Evolutionary conservation across 1,140 invertebrate species (phyloP).

Genomic region (Apis dorsata): DNA sequence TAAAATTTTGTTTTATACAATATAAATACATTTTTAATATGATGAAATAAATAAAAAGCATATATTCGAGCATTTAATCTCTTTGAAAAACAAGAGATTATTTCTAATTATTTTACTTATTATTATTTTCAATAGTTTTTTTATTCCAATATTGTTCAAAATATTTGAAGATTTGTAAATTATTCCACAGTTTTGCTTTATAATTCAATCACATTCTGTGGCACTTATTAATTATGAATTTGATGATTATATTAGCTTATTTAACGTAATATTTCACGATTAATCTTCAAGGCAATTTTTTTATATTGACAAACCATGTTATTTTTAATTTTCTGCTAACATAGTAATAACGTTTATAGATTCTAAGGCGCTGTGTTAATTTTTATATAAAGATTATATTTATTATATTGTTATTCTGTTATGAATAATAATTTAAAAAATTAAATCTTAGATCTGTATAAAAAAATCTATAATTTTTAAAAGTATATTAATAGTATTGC

Average conservation of each 20-base stretch:
- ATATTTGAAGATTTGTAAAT: slow-evolving; percentile 20
- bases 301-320: slow-evolving; percentile 17
- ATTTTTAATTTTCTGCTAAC: slow-evolving; percentile 24
- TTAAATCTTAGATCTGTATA: neutral
- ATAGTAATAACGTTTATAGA: slow-evolving; percentile 9
- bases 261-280: slow-evolving; percentile 6
- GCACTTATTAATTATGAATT: slow-evolving; percentile 21
- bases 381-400: slow-evolving; percentile 20
- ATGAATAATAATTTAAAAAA: neutral
- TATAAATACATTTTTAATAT: neutral
- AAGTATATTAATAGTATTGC: neutral
- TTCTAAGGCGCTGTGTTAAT: slow-evolving; percentile 16
- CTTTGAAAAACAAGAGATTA: neutral
- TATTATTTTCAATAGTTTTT: neutral
- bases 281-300: slow-evolving; percentile 34
- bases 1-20: neutral
- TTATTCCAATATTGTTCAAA: slow-evolving; percentile 3
- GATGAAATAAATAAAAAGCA: slow-evolving; percentile 8
- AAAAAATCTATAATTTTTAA: slow-evolving; percentile 11
- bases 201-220: slow-evolving; percentile 23
- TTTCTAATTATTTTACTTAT: neutral
- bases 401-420: neutral
- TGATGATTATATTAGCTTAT: slow-evolving; percentile 3
- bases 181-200: neutral
- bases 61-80: neutral